Evolutionary conservation across 2,888 invertebrate species (phyloP), one percentile per base, ranked within the genome.

Genomic region (Harpalus rufipes): DNA sequence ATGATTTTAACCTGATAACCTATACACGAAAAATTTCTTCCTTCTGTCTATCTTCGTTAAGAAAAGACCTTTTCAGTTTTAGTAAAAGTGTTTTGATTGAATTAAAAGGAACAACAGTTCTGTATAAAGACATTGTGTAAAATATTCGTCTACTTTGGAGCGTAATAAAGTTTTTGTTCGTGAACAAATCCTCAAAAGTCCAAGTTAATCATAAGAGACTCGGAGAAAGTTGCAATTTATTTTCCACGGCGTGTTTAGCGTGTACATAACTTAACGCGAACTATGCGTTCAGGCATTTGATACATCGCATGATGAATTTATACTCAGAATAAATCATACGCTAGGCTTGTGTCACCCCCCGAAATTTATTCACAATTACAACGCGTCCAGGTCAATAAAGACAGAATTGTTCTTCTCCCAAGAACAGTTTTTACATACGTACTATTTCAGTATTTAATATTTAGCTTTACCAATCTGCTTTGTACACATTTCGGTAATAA

Each of bases 221-320:
- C 41, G 65, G 51, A 81, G 63, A 65, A 81, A 81, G 65, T 81
- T 65, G 81, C 81, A 81, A 81, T 81, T 65, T 65, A 81, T 81
- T 81, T 81, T 61, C 59, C 16, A 56, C 76, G 44, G 78, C 58
- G 18, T 61, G 80, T 80, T 61, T 80, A 59, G 44, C 78, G 61
- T 59, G 84, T 63, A 78, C 84, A 84, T 84, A 84, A 78, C 78
- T 84, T 84, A 84, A 21, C 63, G 25, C 61, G 51, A 84, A 84
- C 84, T 84, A 84, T 84, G 84, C 84, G 84, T 81, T 81, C 68
- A 68, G 81, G 84, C 84, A 84, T 84, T 51, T 84, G 78, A 84
- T 84, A 78, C 78, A 78, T 84, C 21, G 84, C 83, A 83, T 84
- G 84, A 84, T 84, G 84, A 84, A 84, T 84, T 84, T 84, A 84